Base-by-base conservation (phyloP, 2,113 vertebrate species). In the Echinops telfairi region DNA sequence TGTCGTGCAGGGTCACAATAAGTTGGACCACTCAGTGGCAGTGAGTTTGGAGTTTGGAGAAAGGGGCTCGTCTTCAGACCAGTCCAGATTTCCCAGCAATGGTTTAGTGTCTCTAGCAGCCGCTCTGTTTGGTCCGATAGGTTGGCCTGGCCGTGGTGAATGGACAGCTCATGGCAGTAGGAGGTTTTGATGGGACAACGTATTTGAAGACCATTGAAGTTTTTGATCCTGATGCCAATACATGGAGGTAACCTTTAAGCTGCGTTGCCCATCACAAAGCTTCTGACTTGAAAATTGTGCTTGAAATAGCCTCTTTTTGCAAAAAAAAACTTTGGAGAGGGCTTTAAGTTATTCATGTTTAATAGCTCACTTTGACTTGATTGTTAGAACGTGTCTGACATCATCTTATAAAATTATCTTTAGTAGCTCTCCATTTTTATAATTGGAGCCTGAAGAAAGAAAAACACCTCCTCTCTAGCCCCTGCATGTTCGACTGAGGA, bases 201-300 rank as follows among this genome's bases (percentile, higher is more conserved):
- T 99, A 99, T 97, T 98, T 99, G 94, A 99, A 99, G 98, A 99
- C 99, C 22, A 99, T 99, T 97, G 99, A 99, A 97, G 99, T 99
- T 64, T 99, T 99, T 91, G 99, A 99, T 96, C 99, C 99, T 16
- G 99, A 99, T 92, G 99, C 99, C 84, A 99, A 99, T 96, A 99
- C 99, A 0, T 99, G 99, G 99, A 99, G 99, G 99, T 99, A 98
- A 97, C 53, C 43, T 47, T 89, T 89, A 84, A 68, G 64, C 68
- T 77, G 4, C 47, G 17, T 53, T 40, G 38, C 71, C 73, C 4
- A 71, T 58, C 73, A 90, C 23, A 47, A 93, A 31, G 38, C 19
- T 87, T 33, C 80, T 81, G 36, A 88, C 70, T 81, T 47, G 58
- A 43, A 57, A 86, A 19, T 90, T 27, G 20, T 29, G 79, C 60